Conservation (phyloP, 2,888 invertebrate genomes). For the Lasiommata megera region DNA sequence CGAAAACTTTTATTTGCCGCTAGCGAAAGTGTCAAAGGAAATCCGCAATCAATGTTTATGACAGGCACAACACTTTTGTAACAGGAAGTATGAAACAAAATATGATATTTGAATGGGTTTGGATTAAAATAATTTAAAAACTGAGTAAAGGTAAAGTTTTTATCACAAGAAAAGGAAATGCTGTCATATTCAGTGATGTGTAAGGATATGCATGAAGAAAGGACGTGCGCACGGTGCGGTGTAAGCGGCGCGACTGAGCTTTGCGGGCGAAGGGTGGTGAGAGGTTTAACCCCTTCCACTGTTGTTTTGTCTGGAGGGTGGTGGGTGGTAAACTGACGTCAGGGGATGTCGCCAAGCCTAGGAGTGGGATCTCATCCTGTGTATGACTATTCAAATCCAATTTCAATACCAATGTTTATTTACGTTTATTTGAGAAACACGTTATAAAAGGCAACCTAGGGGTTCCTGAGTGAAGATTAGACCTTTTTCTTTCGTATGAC, state of each 20-base stretch:
- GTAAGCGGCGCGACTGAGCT: slow-evolving; percentile 69
- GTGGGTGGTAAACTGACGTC: slow-evolving; percentile 53
- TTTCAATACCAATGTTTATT: slow-evolving; percentile 15
- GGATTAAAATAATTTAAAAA: slow-evolving; percentile 12
- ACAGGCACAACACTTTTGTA: slow-evolving; percentile 6
- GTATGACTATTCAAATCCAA: slow-evolving; percentile 24
- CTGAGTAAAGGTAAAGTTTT: slow-evolving; percentile 31
- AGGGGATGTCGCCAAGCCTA: slow-evolving; percentile 44
- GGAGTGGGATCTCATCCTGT: slow-evolving; percentile 32
- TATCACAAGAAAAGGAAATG: slow-evolving; percentile 51
- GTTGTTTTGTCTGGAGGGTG: slow-evolving; percentile 36
- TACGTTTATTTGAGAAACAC: not conserved
- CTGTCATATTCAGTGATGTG: slow-evolving; percentile 60
- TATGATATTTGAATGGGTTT: not conserved
- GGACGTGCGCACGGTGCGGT: slow-evolving; percentile 57
- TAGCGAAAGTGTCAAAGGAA: slow-evolving; percentile 22
- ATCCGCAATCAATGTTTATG: slow-evolving; percentile 12
- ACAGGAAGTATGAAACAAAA: not conserved
- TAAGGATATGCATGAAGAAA: slow-evolving; percentile 48
- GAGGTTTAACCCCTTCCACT: slow-evolving; percentile 24
- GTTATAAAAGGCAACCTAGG: not conserved
- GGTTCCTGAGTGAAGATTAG: too few relatives aligned
- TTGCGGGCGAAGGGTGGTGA: slow-evolving; percentile 29
- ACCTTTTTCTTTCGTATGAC: not conserved
- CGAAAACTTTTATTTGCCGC: slow-evolving; percentile 27